Percentiles rank a stretch among this genome's conserved stretches.
Conservation (phyloP, 2,113 vertebrate genomes). For the Etheostoma cragini region DNA sequence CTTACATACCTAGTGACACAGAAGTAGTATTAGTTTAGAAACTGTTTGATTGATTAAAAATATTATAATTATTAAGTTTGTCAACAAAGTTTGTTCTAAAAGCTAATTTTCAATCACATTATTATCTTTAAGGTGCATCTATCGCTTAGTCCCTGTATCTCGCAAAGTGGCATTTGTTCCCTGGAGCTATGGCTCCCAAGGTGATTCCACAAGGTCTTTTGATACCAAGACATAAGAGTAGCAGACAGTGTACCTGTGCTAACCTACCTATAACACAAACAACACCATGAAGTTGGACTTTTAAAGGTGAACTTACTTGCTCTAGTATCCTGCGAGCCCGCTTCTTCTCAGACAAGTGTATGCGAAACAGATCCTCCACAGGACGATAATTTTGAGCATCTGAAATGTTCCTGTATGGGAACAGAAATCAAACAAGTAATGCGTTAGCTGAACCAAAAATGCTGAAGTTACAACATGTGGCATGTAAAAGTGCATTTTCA, state of each 20-base stretch:
- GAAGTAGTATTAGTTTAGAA: neutral
- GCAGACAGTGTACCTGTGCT: neutral
- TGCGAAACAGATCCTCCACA: constrained; percentile 95
- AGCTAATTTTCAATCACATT: too few relatives aligned
- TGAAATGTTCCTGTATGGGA: constrained; percentile 90
- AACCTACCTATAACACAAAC: neutral
- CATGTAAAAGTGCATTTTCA: neutral
- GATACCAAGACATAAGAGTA: neutral
- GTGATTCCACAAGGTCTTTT: neutral
- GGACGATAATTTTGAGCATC: constrained; percentile 96
- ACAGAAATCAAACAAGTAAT: neutral
- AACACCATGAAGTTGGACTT: neutral
- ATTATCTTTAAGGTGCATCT: neutral
- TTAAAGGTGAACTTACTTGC: constrained; percentile 83
- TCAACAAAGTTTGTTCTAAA: too few relatives aligned
- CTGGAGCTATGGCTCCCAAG: neutral
- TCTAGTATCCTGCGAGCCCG: constrained; percentile 95
- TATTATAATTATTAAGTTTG: neutral
- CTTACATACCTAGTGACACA: constrained; percentile 90
- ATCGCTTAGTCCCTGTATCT: neutral
- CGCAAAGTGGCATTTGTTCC: neutral
- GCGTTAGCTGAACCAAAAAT: neutral
- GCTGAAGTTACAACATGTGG: neutral
- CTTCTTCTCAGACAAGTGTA: constrained; percentile 95
- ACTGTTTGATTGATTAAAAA: neutral